Conservation (phyloP, 2,113 vertebrate species). For the Gracilinanus agilis region DNA sequence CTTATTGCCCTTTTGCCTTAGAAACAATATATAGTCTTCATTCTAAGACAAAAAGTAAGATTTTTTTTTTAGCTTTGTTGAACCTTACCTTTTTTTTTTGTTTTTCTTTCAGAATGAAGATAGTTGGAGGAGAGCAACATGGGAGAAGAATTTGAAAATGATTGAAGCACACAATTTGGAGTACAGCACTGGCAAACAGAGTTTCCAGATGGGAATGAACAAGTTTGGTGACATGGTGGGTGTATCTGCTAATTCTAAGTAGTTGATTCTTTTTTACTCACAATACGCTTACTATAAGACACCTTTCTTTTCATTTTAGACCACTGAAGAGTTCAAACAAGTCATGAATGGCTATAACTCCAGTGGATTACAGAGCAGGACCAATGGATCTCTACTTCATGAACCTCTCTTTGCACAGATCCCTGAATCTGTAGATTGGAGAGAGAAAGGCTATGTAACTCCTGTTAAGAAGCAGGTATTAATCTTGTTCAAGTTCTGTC, state of each 20-base stretch:
- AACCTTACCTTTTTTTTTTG: no score
- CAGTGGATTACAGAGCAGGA: conserved; percentile 79
- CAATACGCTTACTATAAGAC: background rate
- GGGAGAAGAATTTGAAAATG: conserved; percentile 96
- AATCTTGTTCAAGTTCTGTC: background rate
- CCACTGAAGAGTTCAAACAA: conserved; percentile 92
- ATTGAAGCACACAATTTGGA: conserved; percentile 96
- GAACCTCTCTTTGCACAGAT: conserved; percentile 86
- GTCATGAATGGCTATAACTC: conserved; percentile 90
- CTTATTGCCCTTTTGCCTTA: no score
- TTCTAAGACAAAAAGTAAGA: background rate
- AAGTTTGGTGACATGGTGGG: conserved; percentile 97
- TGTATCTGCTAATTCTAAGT: background rate
- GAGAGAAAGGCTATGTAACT: conserved; percentile 93
- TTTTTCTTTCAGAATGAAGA: conserved; percentile 90
- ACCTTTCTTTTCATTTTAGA: conserved; percentile 83
- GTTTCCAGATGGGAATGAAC: conserved; percentile 94
- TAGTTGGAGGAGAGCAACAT: conserved; percentile 93
- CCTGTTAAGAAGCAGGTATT: conserved; percentile 94
- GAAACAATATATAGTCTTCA: no score
- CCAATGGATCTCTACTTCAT: conserved; percentile 84
- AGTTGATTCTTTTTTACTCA: background rate
- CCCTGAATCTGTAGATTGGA: conserved; percentile 91
- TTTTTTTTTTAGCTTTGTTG: no score
- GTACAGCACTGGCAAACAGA: conserved; percentile 90